Evolutionary conservation across 2,113 vertebrate species (phyloP), one percentile per base, ranked within the genome.

Genomic region (Pyxicephalus adspersus): DNA sequence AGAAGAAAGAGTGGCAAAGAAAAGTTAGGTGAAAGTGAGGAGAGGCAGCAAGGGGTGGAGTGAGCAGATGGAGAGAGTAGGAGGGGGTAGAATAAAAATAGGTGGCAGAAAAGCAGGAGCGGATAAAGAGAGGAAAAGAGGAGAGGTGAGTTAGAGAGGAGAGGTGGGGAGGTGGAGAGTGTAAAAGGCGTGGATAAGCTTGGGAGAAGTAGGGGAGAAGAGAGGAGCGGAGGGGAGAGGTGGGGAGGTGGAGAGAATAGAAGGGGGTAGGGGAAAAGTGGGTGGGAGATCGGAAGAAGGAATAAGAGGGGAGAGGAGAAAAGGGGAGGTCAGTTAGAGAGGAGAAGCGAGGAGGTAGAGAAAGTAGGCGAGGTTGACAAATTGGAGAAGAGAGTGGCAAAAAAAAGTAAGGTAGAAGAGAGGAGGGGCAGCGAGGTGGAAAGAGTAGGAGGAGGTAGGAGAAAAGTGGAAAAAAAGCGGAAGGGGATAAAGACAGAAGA

Each of bases 261-360:
- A 51, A 54, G 17, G 2, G 16, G n/a, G n/a, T n/a, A n/a, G n/a
- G n/a, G n/a, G 26, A 16, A 26, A 1, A 18, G 22, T 4, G 25
- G 28, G 18, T 3, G 5, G 26, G 17, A 18, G 64, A 2, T 8
- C 18, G 20, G 28, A 13, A 9, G 28, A 28, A 19, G 0, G 31
- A 20, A 31, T 5, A 23, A 26, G 28, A 26, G 2, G 26, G 28
- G 26, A 1, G 64, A 5, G 28, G 15, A 20, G 28, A 65, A 17
- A 16, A 17, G 2, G 6, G 64, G 17, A 28, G 5, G 9, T 4
- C 15, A 6, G 52, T 18, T 6, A 9, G 26, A 20, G 31, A 61
- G 83, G 60, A 72, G 52, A 73, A 85, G 75, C 25, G 75, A 80
- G 84, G 23, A 0, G 0, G 0, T 52, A 81, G 76, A 85, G 83